Evolutionary conservation across 2,797 vertebrate genomes (phyloP), one percentile per base, ranked within the genome.

Genomic region (Triplophysa bombifrons): DNA sequence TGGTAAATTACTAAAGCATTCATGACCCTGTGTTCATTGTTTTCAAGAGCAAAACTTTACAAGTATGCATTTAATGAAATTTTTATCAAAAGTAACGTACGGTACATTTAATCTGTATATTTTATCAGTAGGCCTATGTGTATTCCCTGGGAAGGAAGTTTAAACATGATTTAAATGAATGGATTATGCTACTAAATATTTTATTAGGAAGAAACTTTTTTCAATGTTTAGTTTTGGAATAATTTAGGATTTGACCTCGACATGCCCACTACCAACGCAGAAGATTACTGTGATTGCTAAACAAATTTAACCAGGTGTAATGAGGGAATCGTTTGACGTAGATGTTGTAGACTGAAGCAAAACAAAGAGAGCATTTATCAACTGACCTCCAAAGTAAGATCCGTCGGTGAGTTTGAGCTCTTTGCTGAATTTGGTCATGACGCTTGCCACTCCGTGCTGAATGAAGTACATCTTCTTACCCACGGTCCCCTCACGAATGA

Each of bases 391-490:
- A 63, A 99, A 99, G 86, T 99, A 99, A 20, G 98, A 99, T 46
- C 98, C 98, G 63, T 99, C 98, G 0, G 98, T 98, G 81, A 99
- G 91, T 88, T 99, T 99, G 94, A 98, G 96, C 88, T 99, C 98
- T 87, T 98, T 98, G 90, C 92, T 98, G 90, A 96, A 95, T 87
- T 98, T 98, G 72, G 98, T 98, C 90, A 99, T 97, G 89, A 99
- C 98, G 50, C 97, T 97, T 10, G 96, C 98, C 3, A 99, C 97
- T 0, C 98, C 98, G 0, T 99, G 98, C 67, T 99, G 98, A 80
- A 98, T 99, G 85, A 99, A 99, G 88, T 98, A 99, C 98, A 99
- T 99, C 93, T 98, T 99, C 91, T 99, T 99, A 22, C 98, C 98
- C 3, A 99, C 96, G 0, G 98, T 97, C 50, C 98, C 98, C 90